These are phyloP conservation scores for Prorops nasuta DNA, from an alignment of 1,140 invertebrate genomes.

Conservation along the genomic window DNA sequence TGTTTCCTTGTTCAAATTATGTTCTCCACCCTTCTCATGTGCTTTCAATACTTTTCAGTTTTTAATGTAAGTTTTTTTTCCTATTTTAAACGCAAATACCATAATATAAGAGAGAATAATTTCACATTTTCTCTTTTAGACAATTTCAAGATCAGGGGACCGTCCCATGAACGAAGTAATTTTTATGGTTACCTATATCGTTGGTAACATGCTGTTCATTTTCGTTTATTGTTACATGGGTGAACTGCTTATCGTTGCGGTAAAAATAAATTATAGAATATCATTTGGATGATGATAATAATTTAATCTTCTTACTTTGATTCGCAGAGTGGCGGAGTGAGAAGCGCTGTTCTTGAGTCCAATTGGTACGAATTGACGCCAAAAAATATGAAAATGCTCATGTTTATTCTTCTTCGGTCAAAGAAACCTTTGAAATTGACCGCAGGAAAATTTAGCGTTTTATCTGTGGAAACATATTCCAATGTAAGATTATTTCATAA, in stretches of 20 bases:
- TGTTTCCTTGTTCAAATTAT: conserved; percentile 34
- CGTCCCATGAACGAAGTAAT: too few species aligned
- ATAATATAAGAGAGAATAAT: too few species aligned
- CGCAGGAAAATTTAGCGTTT: conserved; percentile 31
- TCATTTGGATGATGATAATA: neutral
- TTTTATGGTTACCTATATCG: too few species aligned
- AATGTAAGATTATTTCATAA: too few species aligned
- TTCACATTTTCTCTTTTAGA: too few species aligned
- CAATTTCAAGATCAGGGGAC: too few species aligned
- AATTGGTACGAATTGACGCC: conserved; percentile 35
- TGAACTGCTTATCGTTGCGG: conserved; percentile 20
- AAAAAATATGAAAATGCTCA: conserved; percentile 20
- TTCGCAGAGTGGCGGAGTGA: conserved; percentile 34
- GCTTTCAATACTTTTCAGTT: conserved; percentile 32
- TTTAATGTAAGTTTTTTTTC: too few species aligned
- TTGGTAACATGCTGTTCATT: too few species aligned
- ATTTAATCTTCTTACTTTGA: neutral
- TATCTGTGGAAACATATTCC: conserved; percentile 26
- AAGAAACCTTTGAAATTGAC: conserved; percentile 30
- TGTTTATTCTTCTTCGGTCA: conserved; percentile 34
- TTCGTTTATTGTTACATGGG: conserved; percentile 31
- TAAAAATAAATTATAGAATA: too few species aligned
- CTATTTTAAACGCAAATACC: neutral
- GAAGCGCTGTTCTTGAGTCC: conserved; percentile 29
- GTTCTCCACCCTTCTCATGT: conserved; percentile 23